phyloP scores from a whole-genome alignment of 2,113 vertebrate genomes.

The Gasterosteus nipponicus region DNA sequence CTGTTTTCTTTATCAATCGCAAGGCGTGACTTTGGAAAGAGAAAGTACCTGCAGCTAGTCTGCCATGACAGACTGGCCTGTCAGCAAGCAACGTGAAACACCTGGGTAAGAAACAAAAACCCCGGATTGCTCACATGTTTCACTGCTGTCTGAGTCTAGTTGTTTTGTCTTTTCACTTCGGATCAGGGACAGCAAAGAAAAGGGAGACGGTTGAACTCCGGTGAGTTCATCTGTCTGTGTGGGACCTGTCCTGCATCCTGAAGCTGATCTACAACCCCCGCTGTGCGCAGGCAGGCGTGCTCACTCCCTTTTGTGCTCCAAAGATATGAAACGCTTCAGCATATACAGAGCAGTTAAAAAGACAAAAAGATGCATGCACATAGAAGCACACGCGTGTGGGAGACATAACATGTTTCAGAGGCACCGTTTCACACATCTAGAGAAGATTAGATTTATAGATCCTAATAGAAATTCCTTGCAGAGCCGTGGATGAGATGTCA shows the following conservation, averaged over 20 bases:
- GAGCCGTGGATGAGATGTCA: slow-evolving; percentile 75
- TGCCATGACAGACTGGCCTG: slow-evolving; percentile 58
- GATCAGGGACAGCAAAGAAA: slow-evolving; percentile 43
- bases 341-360: slow-evolving; percentile 29
- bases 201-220: slow-evolving; percentile 47
- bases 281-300: slow-evolving; percentile 8
- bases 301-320: neutral
- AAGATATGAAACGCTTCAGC: slow-evolving; percentile 3
- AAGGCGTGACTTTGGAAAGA: slow-evolving; percentile 69
- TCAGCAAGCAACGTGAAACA: slow-evolving; percentile 60
- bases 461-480: slow-evolving; percentile 75
- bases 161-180: slow-evolving; percentile 64
- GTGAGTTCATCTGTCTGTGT: slow-evolving; percentile 38
- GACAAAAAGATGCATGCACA: slow-evolving; percentile 16
- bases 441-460: slow-evolving; percentile 78
- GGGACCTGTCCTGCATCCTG: slow-evolving; percentile 23
- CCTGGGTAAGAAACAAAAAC: slow-evolving; percentile 60
- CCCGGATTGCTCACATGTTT: slow-evolving; percentile 31
- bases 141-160: slow-evolving; percentile 55
- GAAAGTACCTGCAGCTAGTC: slow-evolving; percentile 73
- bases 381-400: slow-evolving; percentile 29
- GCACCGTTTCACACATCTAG: slow-evolving; percentile 60
- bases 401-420: slow-evolving; percentile 28
- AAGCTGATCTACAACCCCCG: slow-evolving; percentile 17
- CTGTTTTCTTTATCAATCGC: slow-evolving; percentile 67